phyloP scores from a whole-genome alignment of 2,888 invertebrate genomes.

The Acrobeloides nanus region DNA sequence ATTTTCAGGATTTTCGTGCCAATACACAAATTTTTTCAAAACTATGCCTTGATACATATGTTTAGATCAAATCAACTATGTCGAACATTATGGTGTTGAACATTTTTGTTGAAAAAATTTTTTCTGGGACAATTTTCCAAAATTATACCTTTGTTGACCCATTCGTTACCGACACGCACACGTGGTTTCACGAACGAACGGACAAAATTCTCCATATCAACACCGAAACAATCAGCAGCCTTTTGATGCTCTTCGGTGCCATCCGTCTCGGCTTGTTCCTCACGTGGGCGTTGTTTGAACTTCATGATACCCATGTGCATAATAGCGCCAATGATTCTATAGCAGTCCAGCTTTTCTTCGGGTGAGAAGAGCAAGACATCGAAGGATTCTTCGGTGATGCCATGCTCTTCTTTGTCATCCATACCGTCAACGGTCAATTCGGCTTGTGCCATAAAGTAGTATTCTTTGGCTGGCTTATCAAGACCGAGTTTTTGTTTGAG shows the following conservation, averaged over 20 bases:
- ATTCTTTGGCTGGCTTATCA: slow-evolving; percentile 39
- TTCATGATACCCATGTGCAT: slow-evolving; percentile 99
- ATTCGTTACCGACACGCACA: slow-evolving; percentile 59
- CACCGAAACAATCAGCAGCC: slow-evolving; percentile 37
- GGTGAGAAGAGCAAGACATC: slow-evolving; percentile 95
- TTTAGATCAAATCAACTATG: too few relatives aligned
- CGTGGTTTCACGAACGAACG: slow-evolving; percentile 58
- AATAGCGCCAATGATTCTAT: slow-evolving; percentile 93
- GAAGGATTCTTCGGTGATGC: slow-evolving; percentile 71
- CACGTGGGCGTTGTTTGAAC: slow-evolving; percentile 99
- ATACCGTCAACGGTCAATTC: slow-evolving; percentile 82
- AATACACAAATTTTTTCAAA: too few relatives aligned
- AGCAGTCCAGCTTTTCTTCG: slow-evolving; percentile 91
- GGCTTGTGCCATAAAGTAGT: slow-evolving; percentile 81
- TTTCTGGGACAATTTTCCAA: too few relatives aligned
- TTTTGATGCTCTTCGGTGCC: slow-evolving; percentile 61
- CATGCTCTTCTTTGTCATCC: slow-evolving; percentile 79
- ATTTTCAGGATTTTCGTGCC: too few relatives aligned
- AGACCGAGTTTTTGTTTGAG: slow-evolving; percentile 42
- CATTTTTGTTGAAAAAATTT: too few relatives aligned
- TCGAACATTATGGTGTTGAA: too few relatives aligned
- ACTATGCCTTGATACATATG: too few relatives aligned
- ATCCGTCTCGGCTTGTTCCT: slow-evolving; percentile 88
- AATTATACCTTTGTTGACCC: slow-evolving; percentile 59
- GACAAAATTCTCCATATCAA: slow-evolving; percentile 48